Conservation (phyloP, 2,888 invertebrate genomes). For the Branchipolynoe longqiensis region DNA sequence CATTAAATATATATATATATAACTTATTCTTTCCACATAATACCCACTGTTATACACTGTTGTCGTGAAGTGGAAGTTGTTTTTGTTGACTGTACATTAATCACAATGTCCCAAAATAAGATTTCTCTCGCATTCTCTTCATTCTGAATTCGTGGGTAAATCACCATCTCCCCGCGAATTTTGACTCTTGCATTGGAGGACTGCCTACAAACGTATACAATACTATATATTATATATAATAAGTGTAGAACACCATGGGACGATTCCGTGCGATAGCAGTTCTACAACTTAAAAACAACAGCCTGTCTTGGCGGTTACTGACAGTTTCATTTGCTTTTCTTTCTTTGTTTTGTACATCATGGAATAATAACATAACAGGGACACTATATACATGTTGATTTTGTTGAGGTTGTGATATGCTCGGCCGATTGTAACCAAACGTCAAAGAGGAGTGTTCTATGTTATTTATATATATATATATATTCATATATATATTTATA, state of each 20-base stretch:
- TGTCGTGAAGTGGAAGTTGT: conserved; percentile 19
- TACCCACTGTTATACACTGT: conserved; percentile 21
- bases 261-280: conserved; percentile 18
- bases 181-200: conserved; percentile 34
- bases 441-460: conserved; percentile 22
- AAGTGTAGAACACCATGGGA: conserved; percentile 18
- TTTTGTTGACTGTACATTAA: conserved; percentile 32
- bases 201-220: conserved; percentile 24
- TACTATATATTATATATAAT: conserved; percentile 34
- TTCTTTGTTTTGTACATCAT: conserved; percentile 41
- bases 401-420: conserved; percentile 50
- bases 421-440: conserved; percentile 47
- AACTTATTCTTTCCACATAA: conserved; percentile 15
- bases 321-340: too few relatives aligned
- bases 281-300: conserved; percentile 36
- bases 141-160: background rate
- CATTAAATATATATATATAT: conserved; percentile 49
- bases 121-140: too few relatives aligned
- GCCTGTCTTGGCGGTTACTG: conserved; percentile 16
- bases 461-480: too few relatives aligned
- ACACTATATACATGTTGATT: conserved; percentile 51
- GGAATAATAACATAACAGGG: conserved; percentile 44
- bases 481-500: conserved; percentile 15
- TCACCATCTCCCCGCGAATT: background rate
- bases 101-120: conserved; percentile 40